Evolutionary conservation across 1,140 invertebrate genomes (phyloP), one percentile per base, ranked within the genome.

Genomic region (Musca domestica): DNA sequence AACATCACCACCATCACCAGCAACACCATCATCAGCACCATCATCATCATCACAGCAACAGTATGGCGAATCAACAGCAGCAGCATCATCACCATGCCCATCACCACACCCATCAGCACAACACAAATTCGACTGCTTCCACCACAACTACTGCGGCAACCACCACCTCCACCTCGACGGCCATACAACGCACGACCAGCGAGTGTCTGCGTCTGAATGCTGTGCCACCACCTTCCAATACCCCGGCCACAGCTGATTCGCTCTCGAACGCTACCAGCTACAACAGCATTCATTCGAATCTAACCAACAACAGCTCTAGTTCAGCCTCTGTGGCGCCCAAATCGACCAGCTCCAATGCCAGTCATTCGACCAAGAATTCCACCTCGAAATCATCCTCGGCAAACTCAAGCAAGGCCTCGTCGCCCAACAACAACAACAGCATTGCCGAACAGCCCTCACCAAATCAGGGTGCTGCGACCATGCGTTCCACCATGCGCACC

Each of bases 101-200:
- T 58, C 61, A 65, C 47, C 69, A 74, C 48, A 54, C 69, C 56
- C 71, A 70, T 70, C 64, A 71, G 19, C 71, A 71, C 41, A 61
- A 71, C 41, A 61, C 68, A 25, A 67, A 71, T 70, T 72, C 69
- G 17, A 30, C 34, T 15, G 58, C 49, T 48, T 34, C 54, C n/a
- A 15, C 22, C 3, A 34, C 22, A 3, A 27, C 64, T 68, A 51
- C 64, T 63, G 69, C 67, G 65, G 56, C 69, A 64, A 63, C 23
- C 25, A 58, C 65, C 20, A 71, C 20, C 17, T 56, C 23, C 10
- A 41, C 69, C 34, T 73, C 81, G 4, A 87, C 87, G 79, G 86
- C 89, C 70, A 86, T 91, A 73, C 89, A 91, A 76, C 88, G 90
- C 74, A 91, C 89, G 69, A 91, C 90, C 71, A 90, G 89, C 82